Base-by-base conservation (phyloP, 2,888 invertebrate species). In the Eilema sororculum region DNA sequence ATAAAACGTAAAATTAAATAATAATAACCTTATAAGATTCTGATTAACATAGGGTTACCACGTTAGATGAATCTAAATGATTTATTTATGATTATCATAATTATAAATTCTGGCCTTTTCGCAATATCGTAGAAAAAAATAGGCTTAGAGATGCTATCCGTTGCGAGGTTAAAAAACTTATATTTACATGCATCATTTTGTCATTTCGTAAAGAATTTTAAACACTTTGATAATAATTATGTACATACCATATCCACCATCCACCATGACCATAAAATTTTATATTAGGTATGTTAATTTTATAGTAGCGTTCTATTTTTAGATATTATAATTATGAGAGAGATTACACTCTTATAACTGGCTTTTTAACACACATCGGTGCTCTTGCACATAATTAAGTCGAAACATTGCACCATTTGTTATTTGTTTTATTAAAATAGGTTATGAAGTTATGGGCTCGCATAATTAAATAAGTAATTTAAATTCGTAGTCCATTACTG, bases 41-140 rank as follows among this genome's bases (percentile, higher is more conserved):
- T 28, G 28, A 71, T 75, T 63, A 68, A 72, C 67, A 71, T 28
- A 60, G n/a, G n/a, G n/a, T n/a, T n/a, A 67, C 12, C 57, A 24
- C 33, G 1, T 52, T 71, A 41, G 63, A 58, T 20, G 56, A 64
- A 63, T 13, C 13, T 13, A 46, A 68, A 56, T 41, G 46, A 24
- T 73, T 63, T 69, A 70, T 59, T 57, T 46, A 41, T 22, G 65
- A 61, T 59, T 41, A 61, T 12, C 61, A 68, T 61, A 65, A 25
- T 66, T 12, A 74, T 72, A 70, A 58, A 67, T 68, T 61, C 74
- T 69, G 5, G 16, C 16, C 20, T 28, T 67, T 66, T 61, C 41
- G 68, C 46, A 78, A 72, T 62, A 46, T 56, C 65, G 56, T 65
- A 69, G 69, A 63, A 33, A n/a, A n/a, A 65, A 65, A 67, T 67